Conservation (phyloP, 2,797 vertebrate species). For the Liasis olivaceus region DNA sequence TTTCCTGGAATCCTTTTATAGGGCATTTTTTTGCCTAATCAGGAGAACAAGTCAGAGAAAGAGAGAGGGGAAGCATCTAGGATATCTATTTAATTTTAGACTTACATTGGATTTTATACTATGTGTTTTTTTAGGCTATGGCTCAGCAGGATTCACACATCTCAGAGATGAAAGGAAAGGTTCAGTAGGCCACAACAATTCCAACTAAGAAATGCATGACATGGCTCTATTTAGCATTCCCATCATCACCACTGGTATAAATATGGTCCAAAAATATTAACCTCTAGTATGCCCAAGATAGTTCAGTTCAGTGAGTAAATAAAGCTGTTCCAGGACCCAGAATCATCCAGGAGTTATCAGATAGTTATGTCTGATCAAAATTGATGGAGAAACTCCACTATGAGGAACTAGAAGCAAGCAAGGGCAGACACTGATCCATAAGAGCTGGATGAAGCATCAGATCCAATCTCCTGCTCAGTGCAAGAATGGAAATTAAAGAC, state of each 20-base stretch:
- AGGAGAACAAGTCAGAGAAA: not conserved
- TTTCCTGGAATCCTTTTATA: not conserved
- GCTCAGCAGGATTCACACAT: not conserved
- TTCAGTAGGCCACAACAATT: not conserved
- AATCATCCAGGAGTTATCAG: not conserved
- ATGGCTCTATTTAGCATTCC: not conserved
- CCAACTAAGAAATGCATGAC: not conserved
- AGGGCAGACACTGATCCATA: not conserved
- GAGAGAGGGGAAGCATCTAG: not conserved
- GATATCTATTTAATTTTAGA: not conserved
- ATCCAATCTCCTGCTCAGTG: not conserved
- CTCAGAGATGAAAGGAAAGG: not conserved
- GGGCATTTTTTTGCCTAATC: not conserved
- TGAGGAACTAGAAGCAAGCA: not conserved
- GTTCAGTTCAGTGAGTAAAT: not conserved
- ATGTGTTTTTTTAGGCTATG: not conserved
- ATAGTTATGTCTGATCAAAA: not conserved
- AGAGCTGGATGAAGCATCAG: not conserved
- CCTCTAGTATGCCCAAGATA: not conserved
- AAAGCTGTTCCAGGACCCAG: not conserved
- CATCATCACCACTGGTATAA: not conserved
- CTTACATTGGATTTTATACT: not conserved
- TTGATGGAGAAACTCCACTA: not conserved
- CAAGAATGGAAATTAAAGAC: not conserved
- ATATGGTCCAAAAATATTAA: not conserved